Evolutionary conservation across 2,888 invertebrate species (phyloP).

Genomic region (Callinectes sapidus): DNA sequence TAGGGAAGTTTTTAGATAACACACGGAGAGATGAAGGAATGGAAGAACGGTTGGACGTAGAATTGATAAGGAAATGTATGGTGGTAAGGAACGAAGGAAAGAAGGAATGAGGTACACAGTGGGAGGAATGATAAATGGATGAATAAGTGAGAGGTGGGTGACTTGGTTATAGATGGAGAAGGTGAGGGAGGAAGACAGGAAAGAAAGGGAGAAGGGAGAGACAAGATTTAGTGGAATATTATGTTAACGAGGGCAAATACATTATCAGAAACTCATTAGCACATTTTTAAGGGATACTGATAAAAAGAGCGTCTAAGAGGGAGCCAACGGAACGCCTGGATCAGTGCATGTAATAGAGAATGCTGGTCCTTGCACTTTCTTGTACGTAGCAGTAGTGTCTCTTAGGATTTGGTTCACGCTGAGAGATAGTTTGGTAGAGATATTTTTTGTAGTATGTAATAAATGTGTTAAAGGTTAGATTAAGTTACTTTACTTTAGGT

Average conservation of each 20-base stretch:
- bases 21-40: not conserved
- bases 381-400: too few relatives aligned
- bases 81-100: not conserved
- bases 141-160: not conserved
- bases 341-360: not conserved
- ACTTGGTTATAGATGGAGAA: not conserved
- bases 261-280: constrained; percentile 21
- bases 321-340: not conserved
- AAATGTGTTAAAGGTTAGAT: too few relatives aligned
- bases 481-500: too few relatives aligned
- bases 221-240: not conserved
- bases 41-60: not conserved
- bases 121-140: not conserved
- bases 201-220: not conserved
- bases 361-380: not conserved
- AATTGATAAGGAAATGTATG: not conserved
- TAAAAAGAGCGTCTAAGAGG: not conserved
- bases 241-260: not conserved
- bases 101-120: too few relatives aligned
- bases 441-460: too few relatives aligned
- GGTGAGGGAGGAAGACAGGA: not conserved
- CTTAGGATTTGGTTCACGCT: too few relatives aligned
- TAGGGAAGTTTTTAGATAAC: too few relatives aligned
- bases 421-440: not conserved
- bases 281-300: not conserved